Percentiles rank a stretch among this genome's conserved stretches.
Evolutionary conservation across 2,888 invertebrate genomes (phyloP).

Genomic region (Achlya flavicornis): DNA sequence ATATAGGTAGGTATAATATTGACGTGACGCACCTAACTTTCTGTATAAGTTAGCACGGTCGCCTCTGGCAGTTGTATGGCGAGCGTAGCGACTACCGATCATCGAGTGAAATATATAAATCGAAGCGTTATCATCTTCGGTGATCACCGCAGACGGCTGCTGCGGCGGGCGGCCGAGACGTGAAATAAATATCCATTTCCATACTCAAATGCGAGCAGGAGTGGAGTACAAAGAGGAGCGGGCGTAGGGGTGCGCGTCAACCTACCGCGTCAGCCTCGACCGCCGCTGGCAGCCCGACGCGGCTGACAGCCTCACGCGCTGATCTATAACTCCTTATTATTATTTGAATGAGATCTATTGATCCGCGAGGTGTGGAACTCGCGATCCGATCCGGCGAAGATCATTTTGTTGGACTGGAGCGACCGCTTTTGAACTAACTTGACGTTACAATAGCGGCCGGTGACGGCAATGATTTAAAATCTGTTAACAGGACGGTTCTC

Average conservation of each 20-base stretch:
- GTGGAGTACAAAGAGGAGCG: slow-evolving; percentile 53
- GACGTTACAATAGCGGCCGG: slow-evolving; percentile 80
- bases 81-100: slow-evolving; percentile 75
- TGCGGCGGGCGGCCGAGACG: slow-evolving; percentile 58
- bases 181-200: slow-evolving; percentile 82
- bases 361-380: slow-evolving; percentile 79
- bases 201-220: slow-evolving; percentile 71
- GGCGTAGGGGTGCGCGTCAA: slow-evolving; percentile 45
- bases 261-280: slow-evolving; percentile 1
- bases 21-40: slow-evolving; percentile 39
- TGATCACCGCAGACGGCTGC: slow-evolving; percentile 74
- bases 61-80: slow-evolving; percentile 69
- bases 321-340: slow-evolving; percentile 84
- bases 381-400: slow-evolving; percentile 74
- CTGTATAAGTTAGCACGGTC: slow-evolving; percentile 58
- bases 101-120: slow-evolving; percentile 82
- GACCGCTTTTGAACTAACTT: slow-evolving; percentile 82
- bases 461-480: slow-evolving; percentile 84
- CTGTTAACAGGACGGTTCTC: slow-evolving; percentile 83
- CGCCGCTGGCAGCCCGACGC: slow-evolving; percentile 42
- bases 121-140: slow-evolving; percentile 78
- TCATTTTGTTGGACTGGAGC: slow-evolving; percentile 82
- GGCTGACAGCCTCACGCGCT: slow-evolving; percentile 55
- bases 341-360: slow-evolving; percentile 84
- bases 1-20: slow-evolving; percentile 22